These are phyloP conservation scores for Drosophila parthenogenetica DNA, from an alignment of 2,888 invertebrate genomes.

Conservation along the genomic window DNA sequence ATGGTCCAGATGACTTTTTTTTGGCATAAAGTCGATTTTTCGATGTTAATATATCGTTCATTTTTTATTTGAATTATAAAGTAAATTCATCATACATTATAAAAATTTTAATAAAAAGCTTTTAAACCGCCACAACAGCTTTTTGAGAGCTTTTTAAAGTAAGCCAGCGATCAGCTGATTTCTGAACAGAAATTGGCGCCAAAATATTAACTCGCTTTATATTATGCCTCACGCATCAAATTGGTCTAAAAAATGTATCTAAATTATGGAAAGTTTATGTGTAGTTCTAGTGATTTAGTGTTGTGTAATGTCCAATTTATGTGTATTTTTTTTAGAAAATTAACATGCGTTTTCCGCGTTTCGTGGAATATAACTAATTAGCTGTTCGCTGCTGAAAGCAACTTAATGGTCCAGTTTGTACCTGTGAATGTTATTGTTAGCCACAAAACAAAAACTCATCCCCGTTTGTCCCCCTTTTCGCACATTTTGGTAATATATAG, in stretches of 20 bases:
- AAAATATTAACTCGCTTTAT: slow-evolving; percentile 18
- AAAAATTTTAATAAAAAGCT: slow-evolving; percentile 21
- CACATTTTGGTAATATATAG: too few relatives aligned
- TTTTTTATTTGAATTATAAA: slow-evolving; percentile 12
- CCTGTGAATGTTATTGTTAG: slow-evolving; percentile 2
- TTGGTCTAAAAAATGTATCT: slow-evolving; percentile 8
- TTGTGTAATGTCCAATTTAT: slow-evolving; percentile 31
- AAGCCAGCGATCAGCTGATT: slow-evolving; percentile 13
- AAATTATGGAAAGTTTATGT: slow-evolving; percentile 19
- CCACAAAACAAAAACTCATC: slow-evolving; percentile 5
- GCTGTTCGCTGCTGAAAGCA: slow-evolving; percentile 12
- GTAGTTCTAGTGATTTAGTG: slow-evolving; percentile 22
- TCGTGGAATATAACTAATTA: slow-evolving; percentile 22
- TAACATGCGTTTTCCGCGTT: too few relatives aligned
- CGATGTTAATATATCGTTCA: slow-evolving; percentile 2
- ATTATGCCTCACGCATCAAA: slow-evolving; percentile 19
- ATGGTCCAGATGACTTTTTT: too few relatives aligned
- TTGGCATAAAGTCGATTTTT: slow-evolving; percentile 1
- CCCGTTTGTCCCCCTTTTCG: too few relatives aligned
- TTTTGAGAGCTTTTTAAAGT: slow-evolving; percentile 18
- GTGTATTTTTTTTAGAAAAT: slow-evolving; percentile 25
- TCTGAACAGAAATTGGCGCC: slow-evolving; percentile 19
- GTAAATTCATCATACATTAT: slow-evolving; percentile 6
- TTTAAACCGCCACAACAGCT: slow-evolving; percentile 19
- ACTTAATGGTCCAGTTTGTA: slow-evolving; percentile 10